phyloP scores from a whole-genome alignment of 2,888 invertebrate genomes.

The Charanyca ferruginea region DNA sequence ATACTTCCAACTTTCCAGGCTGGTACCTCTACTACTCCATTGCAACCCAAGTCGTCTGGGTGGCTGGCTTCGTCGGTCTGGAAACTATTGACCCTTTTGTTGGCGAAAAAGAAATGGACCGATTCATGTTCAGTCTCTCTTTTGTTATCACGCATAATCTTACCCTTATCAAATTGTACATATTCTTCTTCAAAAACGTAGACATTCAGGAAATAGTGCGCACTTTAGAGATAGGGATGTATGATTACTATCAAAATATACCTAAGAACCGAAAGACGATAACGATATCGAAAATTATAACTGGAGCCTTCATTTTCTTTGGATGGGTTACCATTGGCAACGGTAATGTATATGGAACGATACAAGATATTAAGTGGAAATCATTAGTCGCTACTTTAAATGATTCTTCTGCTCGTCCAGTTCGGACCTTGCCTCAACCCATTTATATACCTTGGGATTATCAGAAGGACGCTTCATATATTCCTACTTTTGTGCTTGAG shows the following conservation, averaged over 20 bases:
- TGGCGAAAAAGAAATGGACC: slow-evolving; percentile 85
- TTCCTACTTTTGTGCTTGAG: slow-evolving; percentile 83
- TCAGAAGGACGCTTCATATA: slow-evolving; percentile 78
- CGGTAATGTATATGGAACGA: slow-evolving; percentile 81
- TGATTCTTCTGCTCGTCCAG: slow-evolving; percentile 71
- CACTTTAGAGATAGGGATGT: slow-evolving; percentile 80
- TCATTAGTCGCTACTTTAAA: slow-evolving; percentile 75
- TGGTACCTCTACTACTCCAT: slow-evolving; percentile 84
- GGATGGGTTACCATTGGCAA: slow-evolving; percentile 87
- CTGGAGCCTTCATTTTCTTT: slow-evolving; percentile 82
- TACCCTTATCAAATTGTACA: slow-evolving; percentile 84
- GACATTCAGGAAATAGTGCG: slow-evolving; percentile 84
- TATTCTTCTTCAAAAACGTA: slow-evolving; percentile 84
- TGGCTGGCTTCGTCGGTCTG: slow-evolving; percentile 85
- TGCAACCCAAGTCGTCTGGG: slow-evolving; percentile 83
- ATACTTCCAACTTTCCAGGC: slow-evolving; percentile 81
- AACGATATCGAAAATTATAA: slow-evolving; percentile 78
- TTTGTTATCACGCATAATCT: slow-evolving; percentile 88
- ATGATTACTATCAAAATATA: slow-evolving; percentile 83
- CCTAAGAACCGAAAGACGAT: slow-evolving; percentile 76
- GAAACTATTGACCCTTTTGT: slow-evolving; percentile 88
- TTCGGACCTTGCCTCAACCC: slow-evolving; percentile 84
- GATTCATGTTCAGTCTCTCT: slow-evolving; percentile 88
- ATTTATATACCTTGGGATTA: slow-evolving; percentile 88
- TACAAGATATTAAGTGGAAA: slow-evolving; percentile 84